Base-by-base conservation (phyloP, 2,888 invertebrate species). In the Latheticus oryzae region DNA sequence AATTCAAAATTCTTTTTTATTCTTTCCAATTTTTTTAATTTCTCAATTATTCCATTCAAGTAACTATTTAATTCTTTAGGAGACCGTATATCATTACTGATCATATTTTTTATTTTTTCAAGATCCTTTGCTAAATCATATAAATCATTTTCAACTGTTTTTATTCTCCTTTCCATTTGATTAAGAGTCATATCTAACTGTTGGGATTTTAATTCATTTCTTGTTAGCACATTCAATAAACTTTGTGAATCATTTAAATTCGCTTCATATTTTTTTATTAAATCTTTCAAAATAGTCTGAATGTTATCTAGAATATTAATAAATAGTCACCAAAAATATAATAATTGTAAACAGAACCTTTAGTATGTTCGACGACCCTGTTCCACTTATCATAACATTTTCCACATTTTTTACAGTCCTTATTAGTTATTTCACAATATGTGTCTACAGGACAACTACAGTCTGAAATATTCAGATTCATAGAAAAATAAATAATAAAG, bases 401-500 rank as follows among this genome's bases (percentile, higher is more conserved):
- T 11, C 15, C 35, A 17, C 50, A 50, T 16, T 26, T 37, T 26
- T 8, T 1, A 13, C 48, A 48, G 4, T 13, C 4, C 7, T 48
- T 33, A 12, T 23, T 23, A 4, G 12, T 30, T 15, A 8, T 21
- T 8, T 12, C 7, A 28, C 45, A 45, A 45, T 30, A 45, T n/a
- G 28, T 11, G 7, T 45, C 16, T 11, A 30, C 21, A 5, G 24
- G 15, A 37, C 48, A 48, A 24, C 5, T 15, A 35, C 48, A 48
- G 5, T 17, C 48, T 35, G n/a, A 11, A 48, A 33, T 32, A 38
- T 38, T 1, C 7, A 24, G 2, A 11, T 23, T n/a, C 12, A n/a
- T 2, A 13, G 4, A 5, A 23, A 11, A 23, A 32, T 5, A 9
- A n/a, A n/a, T n/a, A n/a, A n/a, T n/a, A n/a, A n/a, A n/a, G n/a